These are phyloP conservation scores for Triplophysa rosa DNA, from an alignment of 2,113 vertebrate species.

Conservation along the genomic window DNA sequence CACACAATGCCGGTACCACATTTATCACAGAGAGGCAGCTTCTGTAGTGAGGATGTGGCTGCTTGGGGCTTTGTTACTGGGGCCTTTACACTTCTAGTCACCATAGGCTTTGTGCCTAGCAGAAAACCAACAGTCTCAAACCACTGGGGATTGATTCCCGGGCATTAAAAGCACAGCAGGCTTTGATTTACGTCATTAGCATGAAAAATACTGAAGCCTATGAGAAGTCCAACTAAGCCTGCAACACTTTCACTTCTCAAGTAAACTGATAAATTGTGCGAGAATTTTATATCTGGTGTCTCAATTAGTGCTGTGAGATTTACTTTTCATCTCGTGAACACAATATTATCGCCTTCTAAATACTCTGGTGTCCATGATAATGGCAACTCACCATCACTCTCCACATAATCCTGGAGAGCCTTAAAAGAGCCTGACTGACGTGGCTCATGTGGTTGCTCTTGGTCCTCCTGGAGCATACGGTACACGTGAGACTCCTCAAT, in stretches of 20 bases:
- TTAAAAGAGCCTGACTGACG: conserved; percentile 95
- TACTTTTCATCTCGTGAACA: not conserved
- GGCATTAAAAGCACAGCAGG: not conserved
- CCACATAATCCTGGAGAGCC: conserved; percentile 91
- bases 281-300: not conserved
- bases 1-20: conserved; percentile 96
- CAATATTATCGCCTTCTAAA: not conserved
- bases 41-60: conserved; percentile 80
- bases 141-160: not conserved
- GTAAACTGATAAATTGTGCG: not conserved
- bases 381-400: conserved; percentile 84
- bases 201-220: not conserved
- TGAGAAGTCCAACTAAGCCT: not conserved
- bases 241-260: not conserved
- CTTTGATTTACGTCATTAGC: not conserved
- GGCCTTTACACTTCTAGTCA: conserved; percentile 89
- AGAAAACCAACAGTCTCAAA: not conserved
- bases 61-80: conserved; percentile 80
- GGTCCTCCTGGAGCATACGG: conserved; percentile 85
- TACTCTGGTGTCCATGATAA: not conserved
- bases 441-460: conserved; percentile 79
- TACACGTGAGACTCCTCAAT: conserved; percentile 93
- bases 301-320: not conserved
- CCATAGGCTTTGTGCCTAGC: conserved; percentile 84
- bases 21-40: conserved; percentile 93